Percentiles rank a stretch among this genome's conserved stretches.
These are phyloP conservation scores for Stigmatopora argus DNA, from an alignment of 2,113 vertebrate genomes.

Conservation along the genomic window DNA sequence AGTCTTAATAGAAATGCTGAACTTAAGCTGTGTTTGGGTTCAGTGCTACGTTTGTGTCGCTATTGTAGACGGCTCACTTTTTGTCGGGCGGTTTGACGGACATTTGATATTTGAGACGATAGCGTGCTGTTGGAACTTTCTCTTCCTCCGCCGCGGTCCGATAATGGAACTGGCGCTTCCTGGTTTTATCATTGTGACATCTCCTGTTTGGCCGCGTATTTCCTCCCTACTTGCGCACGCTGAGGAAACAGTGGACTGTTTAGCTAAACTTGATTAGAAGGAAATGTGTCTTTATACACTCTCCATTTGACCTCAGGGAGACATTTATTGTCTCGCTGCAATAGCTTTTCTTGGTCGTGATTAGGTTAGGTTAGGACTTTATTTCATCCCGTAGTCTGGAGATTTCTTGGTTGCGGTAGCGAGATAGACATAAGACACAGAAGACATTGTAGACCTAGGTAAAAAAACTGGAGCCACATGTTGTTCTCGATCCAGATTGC, in stretches of 20 bases:
- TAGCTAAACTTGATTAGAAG: constrained; percentile 55
- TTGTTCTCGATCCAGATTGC: background rate
- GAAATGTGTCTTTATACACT: constrained; percentile 51
- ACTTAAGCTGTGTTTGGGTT: constrained; percentile 12
- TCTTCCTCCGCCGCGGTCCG: constrained; percentile 45
- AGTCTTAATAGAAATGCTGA: constrained; percentile 28
- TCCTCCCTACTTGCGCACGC: constrained; percentile 33
- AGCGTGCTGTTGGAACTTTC: constrained; percentile 47
- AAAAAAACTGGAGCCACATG: background rate
- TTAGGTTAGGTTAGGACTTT: no score
- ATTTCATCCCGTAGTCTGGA: no score
- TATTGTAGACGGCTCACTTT: background rate
- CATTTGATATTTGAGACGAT: constrained; percentile 26
- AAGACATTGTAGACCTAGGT: no score
- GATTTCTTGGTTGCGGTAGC: no score
- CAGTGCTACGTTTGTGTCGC: constrained; percentile 3
- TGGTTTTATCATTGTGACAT: constrained; percentile 51
- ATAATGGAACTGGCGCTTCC: constrained; percentile 54
- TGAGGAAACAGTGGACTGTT: constrained; percentile 45
- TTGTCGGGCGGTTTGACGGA: constrained; percentile 4
- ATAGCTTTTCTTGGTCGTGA: background rate
- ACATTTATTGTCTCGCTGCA: constrained; percentile 48
- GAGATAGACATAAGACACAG: no score
- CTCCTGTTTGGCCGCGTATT: constrained; percentile 55
- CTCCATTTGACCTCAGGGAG: constrained; percentile 56